Conservation (phyloP, 2,113 vertebrate species). For the Aldabrachelys gigantea region DNA sequence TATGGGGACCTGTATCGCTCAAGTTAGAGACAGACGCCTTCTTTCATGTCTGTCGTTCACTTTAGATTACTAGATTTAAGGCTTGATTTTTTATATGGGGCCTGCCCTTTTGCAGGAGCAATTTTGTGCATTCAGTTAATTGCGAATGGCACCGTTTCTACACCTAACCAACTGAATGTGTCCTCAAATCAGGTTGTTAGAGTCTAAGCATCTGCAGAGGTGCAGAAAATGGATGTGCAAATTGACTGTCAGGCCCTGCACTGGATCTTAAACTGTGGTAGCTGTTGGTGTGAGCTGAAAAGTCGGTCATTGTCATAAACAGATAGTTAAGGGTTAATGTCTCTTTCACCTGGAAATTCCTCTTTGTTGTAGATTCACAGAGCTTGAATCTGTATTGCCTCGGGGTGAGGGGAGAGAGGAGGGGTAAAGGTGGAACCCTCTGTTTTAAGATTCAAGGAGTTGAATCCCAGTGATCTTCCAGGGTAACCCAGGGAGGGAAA, state of each 20-base stretch:
- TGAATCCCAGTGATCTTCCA: too few species aligned
- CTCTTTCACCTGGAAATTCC: too few species aligned
- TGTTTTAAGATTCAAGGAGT: too few species aligned
- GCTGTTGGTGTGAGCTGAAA: not conserved
- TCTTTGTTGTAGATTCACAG: too few species aligned
- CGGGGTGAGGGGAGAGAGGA: too few species aligned
- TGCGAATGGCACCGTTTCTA: not conserved
- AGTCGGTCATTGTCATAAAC: not conserved
- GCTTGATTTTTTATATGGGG: not conserved
- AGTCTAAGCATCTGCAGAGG: not conserved
- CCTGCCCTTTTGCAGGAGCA: not conserved
- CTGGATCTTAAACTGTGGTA: not conserved
- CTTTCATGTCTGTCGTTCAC: not conserved
- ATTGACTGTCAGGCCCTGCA: not conserved
- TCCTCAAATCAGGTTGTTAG: not conserved
- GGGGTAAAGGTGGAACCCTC: too few species aligned
- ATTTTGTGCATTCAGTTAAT: not conserved
- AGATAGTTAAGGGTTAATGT: too few species aligned
- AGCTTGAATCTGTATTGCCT: too few species aligned
- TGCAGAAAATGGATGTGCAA: not conserved
- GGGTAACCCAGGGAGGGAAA: too few species aligned
- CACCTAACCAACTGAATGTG: not conserved
- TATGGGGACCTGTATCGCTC: not conserved
- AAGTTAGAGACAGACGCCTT: not conserved
- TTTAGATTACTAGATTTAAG: not conserved